Conservation (phyloP, 1,140 invertebrate genomes). For the Drosophila tropicalis region DNA sequence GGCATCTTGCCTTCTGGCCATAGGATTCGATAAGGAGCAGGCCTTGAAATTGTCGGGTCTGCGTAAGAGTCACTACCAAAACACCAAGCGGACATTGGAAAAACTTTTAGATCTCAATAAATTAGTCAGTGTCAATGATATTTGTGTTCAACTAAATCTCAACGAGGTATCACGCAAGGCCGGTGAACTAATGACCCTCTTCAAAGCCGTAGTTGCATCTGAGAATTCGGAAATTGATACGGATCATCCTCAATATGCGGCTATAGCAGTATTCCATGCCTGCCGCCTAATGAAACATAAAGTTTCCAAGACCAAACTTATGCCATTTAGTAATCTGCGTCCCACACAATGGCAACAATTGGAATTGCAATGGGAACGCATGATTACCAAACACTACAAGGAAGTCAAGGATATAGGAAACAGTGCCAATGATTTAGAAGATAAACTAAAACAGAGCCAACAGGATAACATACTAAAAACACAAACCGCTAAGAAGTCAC, state of each 20-base stretch:
- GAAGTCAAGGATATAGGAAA: constrained; percentile 17
- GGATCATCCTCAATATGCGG: constrained; percentile 83
- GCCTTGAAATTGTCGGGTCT: constrained; percentile 81
- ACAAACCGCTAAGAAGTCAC: constrained; percentile 17
- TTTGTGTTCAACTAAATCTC: constrained; percentile 82
- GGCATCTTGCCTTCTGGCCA: constrained; percentile 55
- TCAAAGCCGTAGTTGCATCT: constrained; percentile 46
- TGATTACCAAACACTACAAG: constrained; percentile 72
- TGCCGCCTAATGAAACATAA: constrained; percentile 82
- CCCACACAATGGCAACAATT: constrained; percentile 82
- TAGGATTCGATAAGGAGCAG: constrained; percentile 78
- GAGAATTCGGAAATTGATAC: constrained; percentile 64
- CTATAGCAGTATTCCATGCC: constrained; percentile 83
- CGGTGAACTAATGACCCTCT: constrained; percentile 75
- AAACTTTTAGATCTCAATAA: constrained; percentile 82
- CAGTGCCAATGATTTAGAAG: constrained; percentile 32
- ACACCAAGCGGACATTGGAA: constrained; percentile 82
- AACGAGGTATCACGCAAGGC: constrained; percentile 79
- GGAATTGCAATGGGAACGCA: constrained; percentile 79
- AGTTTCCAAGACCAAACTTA: constrained; percentile 76
- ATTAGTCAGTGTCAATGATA: constrained; percentile 75
- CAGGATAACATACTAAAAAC: constrained; percentile 16
- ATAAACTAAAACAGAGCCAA: constrained; percentile 46
- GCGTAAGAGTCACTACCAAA: constrained; percentile 80
- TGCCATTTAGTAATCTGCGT: constrained; percentile 81